Conservation (phyloP, 1,140 invertebrate genomes). For the Neodiprion fabricii region DNA sequence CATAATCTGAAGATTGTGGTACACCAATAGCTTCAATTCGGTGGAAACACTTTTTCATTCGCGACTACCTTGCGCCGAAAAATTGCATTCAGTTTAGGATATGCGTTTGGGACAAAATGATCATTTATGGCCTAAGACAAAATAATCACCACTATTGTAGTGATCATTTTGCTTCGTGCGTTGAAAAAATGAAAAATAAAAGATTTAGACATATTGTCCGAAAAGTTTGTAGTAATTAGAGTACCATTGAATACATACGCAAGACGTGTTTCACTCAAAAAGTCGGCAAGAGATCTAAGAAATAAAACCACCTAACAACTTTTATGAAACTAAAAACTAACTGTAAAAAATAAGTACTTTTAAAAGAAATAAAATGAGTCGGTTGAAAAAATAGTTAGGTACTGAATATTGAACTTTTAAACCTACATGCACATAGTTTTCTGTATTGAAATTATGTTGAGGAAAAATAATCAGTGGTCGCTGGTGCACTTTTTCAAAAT, state of each 20-base stretch:
- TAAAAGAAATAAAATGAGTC: background rate
- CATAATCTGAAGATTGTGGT: background rate
- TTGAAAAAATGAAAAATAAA: background rate
- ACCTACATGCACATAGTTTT: background rate
- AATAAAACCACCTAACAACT: background rate
- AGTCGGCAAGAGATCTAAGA: background rate
- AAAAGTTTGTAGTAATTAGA: background rate
- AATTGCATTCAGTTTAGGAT: background rate
- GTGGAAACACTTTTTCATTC: background rate
- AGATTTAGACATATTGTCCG: background rate
- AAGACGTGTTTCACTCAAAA: background rate
- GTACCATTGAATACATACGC: background rate
- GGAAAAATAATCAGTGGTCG: background rate
- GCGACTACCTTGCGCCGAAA: background rate
- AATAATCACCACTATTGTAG: background rate
- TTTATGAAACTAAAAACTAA: background rate
- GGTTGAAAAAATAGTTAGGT: background rate
- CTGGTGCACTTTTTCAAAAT: no score
- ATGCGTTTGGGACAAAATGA: background rate
- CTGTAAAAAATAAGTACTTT: background rate
- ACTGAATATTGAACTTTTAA: background rate
- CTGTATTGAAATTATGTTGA: background rate
- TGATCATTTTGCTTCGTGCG: background rate
- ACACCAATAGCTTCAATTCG: background rate
- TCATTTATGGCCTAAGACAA: background rate